These are phyloP conservation scores for Cassiopea andromeda DNA, from an alignment of 30 jellyfish, hydroid and myxozoan species.

Conservation along the genomic window DNA sequence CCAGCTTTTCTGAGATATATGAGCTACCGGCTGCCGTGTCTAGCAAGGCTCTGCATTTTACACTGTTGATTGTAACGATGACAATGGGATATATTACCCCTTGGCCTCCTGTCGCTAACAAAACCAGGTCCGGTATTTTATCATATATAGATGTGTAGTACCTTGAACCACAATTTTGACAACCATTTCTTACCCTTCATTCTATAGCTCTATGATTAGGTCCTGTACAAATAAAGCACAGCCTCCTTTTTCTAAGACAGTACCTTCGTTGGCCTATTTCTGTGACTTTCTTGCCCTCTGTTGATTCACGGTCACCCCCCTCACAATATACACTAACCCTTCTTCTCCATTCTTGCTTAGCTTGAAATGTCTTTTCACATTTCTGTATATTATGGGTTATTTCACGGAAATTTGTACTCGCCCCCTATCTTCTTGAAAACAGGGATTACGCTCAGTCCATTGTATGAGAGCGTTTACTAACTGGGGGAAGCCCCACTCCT, in stretches of 20 bases:
- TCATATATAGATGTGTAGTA: conserved; percentile 78
- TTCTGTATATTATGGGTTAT: conserved; percentile 23
- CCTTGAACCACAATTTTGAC: conserved; percentile 47
- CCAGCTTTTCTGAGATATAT: conserved; percentile 54
- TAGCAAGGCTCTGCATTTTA: conserved; percentile 60
- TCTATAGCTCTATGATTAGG: conserved; percentile 53
- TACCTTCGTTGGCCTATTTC: conserved; percentile 11
- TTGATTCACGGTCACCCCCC: conserved; percentile 10
- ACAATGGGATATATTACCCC: conserved; percentile 43
- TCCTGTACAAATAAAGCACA: conserved; percentile 76
- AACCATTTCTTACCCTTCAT: conserved; percentile 34
- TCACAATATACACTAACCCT: conserved; percentile 24
- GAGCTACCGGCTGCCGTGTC: conserved; percentile 92
- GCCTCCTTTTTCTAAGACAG: conserved; percentile 9
- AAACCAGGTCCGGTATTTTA: conserved; percentile 18
- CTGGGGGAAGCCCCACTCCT: conserved; percentile 70
- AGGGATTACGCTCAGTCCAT: conserved; percentile 86
- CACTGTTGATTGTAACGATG: conserved; percentile 38
- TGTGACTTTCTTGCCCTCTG: neutral
- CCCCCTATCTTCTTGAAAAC: conserved; percentile 43
- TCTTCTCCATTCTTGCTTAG: conserved; percentile 24
- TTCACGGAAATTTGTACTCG: conserved; percentile 32
- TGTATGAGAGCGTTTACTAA: conserved; percentile 54
- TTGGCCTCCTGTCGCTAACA: conserved; percentile 32
- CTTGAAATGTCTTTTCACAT: conserved; percentile 44